Evolutionary conservation across 2,888 invertebrate species (phyloP).

Genomic region (Cerastis rubricosa): DNA sequence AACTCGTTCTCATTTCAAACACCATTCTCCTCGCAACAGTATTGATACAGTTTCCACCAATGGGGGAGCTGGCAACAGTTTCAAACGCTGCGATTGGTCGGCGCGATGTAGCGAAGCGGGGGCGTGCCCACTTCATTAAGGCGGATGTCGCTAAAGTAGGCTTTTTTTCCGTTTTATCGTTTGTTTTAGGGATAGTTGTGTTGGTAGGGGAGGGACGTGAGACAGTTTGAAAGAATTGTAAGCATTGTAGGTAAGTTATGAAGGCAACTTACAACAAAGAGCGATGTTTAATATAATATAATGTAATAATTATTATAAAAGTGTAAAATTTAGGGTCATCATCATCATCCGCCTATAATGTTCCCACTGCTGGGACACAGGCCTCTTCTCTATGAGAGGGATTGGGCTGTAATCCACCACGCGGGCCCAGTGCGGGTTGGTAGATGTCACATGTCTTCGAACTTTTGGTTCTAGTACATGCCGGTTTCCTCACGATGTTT

Average conservation of each 20-base stretch:
- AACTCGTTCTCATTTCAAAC: slow-evolving; percentile 22
- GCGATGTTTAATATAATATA: no score
- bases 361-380: no score
- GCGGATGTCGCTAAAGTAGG: slow-evolving; percentile 48
- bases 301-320: no score
- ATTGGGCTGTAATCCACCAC: no score
- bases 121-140: slow-evolving; percentile 73
- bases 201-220: slow-evolving; percentile 28
- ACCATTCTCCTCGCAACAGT: slow-evolving; percentile 55
- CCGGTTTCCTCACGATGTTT: no score
- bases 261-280: not conserved
- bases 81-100: slow-evolving; percentile 71
- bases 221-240: not conserved
- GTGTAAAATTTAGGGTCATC: no score
- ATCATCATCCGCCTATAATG: no score
- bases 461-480: no score
- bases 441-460: no score
- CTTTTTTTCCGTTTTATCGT: slow-evolving; percentile 29
- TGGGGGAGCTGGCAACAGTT: slow-evolving; percentile 67
- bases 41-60: slow-evolving; percentile 64
- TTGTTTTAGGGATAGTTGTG: slow-evolving; percentile 40
- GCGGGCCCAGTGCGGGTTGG: no score
- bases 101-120: slow-evolving; percentile 53
- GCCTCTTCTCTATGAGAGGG: no score
- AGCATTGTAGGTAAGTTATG: not conserved